Evolutionary conservation across 2,797 vertebrate species (phyloP).

Genomic region (Hoplostethus mediterraneus): DNA sequence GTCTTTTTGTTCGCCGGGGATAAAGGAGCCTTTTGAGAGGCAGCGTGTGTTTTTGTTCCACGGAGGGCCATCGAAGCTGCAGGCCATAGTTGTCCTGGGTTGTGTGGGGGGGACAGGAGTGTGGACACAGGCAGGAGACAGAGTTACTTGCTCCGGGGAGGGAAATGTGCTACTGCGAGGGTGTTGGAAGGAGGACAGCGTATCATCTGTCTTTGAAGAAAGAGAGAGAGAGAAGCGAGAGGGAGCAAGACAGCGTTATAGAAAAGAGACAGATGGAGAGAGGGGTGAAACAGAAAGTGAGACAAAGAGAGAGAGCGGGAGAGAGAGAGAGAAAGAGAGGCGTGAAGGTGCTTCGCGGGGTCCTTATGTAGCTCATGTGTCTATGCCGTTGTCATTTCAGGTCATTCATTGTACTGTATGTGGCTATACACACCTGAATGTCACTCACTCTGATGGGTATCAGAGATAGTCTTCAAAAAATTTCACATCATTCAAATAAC

Average conservation of each 20-base stretch:
- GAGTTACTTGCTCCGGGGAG: slow-evolving; percentile 81
- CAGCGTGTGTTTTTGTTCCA: slow-evolving; percentile 77
- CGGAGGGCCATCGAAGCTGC: slow-evolving; percentile 77
- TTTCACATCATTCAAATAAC: slow-evolving; percentile 34
- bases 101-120: slow-evolving; percentile 59
- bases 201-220: slow-evolving; percentile 75
- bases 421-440: slow-evolving; percentile 55
- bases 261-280: slow-evolving; percentile 68
- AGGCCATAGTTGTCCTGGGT: slow-evolving; percentile 75
- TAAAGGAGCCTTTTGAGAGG: slow-evolving; percentile 83
- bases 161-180: slow-evolving; percentile 75
- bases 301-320: slow-evolving; percentile 40
- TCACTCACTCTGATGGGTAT: slow-evolving; percentile 21
- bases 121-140: slow-evolving; percentile 75
- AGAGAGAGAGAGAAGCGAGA: slow-evolving; percentile 40
- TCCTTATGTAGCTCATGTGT: slow-evolving; percentile 78
- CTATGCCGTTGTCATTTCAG: slow-evolving; percentile 74
- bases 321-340: slow-evolving; percentile 63
- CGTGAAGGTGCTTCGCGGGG: slow-evolving; percentile 76
- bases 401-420: slow-evolving; percentile 68
- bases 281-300: slow-evolving; percentile 59
- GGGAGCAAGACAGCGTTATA: slow-evolving; percentile 57
- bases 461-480: slow-evolving; percentile 4
- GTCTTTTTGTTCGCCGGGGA: slow-evolving; percentile 78
- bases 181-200: slow-evolving; percentile 71